Base-by-base conservation (phyloP, 1,140 invertebrate species). In the Acyrthosiphon pisum region DNA sequence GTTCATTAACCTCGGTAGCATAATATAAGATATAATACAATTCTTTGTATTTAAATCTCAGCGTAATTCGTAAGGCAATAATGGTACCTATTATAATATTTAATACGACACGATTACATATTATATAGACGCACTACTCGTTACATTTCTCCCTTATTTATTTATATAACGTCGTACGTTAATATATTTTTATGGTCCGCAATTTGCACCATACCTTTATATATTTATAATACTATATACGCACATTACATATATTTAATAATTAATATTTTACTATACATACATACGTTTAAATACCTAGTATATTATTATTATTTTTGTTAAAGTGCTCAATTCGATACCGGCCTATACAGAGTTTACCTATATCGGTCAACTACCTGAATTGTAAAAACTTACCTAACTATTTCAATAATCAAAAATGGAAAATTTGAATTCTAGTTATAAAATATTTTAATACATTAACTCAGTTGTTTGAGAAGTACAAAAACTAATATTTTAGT, bases 41-140 rank as follows among this genome's bases (percentile, higher is more conserved):
- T 76, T 76, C 60, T 76, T 76, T 76, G n/a, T 76, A n/a, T 18
- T 76, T n/a, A 76, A 76, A 76, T 76, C 60, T 76, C n/a, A 76
- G 30, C 8, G 60, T 4, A 30, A 60, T 2, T 2, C 6, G 26
- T 11, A n/a, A n/a, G 14, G n/a, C 8, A 76, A 68, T 68, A 18
- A n/a, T 76, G 18, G 60, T 76, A 53, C 50, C 22, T 53, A 76
- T 76, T 76, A 76, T 76, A 76, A 18, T 76, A 76, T 76, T 76
- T 76, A 18, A 76, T 76, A 18, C 60, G 4, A 76, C 60, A 76
- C 60, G n/a, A 76, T 6, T 76, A 76, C 11, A 14, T n/a, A 14
- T 1, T n/a, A n/a, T n/a, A n/a, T 68, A 68, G 30, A 60, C 8
- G 7, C 4, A 8, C 26, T 4, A 68, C 60, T 14, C 60, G 60